Percentiles rank a stretch among this genome's conserved stretches.
Conservation (phyloP, 2,797 vertebrate genomes). For the Anableps anableps region DNA sequence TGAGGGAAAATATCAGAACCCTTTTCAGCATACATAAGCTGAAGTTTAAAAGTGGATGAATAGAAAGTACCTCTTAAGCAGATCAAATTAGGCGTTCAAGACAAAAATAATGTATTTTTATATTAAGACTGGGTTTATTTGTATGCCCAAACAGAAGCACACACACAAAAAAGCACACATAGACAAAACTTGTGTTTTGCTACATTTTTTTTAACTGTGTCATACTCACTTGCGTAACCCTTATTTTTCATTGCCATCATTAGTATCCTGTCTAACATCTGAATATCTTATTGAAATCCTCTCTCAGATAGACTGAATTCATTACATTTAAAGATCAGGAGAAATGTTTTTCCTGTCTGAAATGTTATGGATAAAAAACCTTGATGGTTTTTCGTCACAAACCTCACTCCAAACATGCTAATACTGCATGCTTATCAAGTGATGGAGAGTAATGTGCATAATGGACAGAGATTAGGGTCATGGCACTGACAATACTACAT, state of each 20-base stretch:
- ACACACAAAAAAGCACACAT: accelerated
- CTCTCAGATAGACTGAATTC: not conserved
- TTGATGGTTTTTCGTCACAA: constrained; percentile 50
- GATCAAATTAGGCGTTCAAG: not conserved
- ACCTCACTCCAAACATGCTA: constrained; percentile 24
- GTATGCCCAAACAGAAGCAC: not conserved
- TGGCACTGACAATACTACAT: constrained; percentile 37
- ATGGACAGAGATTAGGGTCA: constrained; percentile 69
- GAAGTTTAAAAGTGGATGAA: not conserved
- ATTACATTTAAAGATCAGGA: not conserved
- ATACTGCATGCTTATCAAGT: constrained; percentile 31
- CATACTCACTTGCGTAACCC: not conserved
- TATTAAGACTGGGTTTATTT: not conserved
- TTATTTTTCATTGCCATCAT: not conserved
- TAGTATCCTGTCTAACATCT: not conserved
- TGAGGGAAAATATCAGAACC: not conserved
- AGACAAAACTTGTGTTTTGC: not conserved
- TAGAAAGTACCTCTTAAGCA: not conserved
- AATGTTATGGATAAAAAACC: constrained; percentile 33
- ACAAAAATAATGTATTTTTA: not conserved
- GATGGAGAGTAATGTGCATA: constrained; percentile 62
- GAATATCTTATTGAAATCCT: constrained; percentile 19
- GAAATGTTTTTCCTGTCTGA: constrained; percentile 6
- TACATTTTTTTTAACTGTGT: not conserved
- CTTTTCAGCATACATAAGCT: not conserved